Percentiles rank a stretch among this genome's conserved stretches.
phyloP scores from a whole-genome alignment of 1,140 invertebrate genomes.

The Caenorhabditis tropicalis region DNA sequence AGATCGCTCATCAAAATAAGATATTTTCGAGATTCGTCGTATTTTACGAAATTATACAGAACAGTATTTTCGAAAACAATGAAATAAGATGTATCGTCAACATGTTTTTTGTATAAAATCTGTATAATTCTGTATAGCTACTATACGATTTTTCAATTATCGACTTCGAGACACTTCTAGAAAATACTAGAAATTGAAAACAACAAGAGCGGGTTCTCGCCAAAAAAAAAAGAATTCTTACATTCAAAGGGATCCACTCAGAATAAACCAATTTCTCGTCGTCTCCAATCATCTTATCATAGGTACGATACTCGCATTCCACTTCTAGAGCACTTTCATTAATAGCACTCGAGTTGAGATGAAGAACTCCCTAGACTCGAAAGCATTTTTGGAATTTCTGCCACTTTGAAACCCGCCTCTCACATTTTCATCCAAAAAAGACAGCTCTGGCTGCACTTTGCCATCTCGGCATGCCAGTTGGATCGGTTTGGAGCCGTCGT shows the following conservation, averaged over 20 bases:
- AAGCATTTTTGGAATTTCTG: background rate
- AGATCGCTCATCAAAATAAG: too few relatives aligned
- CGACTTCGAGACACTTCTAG: too few relatives aligned
- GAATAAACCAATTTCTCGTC: slow-evolving; percentile 59
- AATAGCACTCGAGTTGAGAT: slow-evolving; percentile 26
- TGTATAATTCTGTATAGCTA: background rate
- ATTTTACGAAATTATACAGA: too few relatives aligned
- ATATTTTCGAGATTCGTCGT: background rate
- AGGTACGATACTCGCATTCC: slow-evolving; percentile 63
- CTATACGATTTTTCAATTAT: slow-evolving; percentile 13
- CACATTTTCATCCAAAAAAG: slow-evolving; percentile 62
- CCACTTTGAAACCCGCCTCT: background rate
- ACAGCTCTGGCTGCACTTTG: slow-evolving; percentile 60
- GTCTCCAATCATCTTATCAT: slow-evolving; percentile 53
- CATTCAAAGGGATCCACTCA: slow-evolving; percentile 57
- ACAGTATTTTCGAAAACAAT: too few relatives aligned
- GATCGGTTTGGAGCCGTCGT: slow-evolving; percentile 5
- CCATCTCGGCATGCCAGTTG: slow-evolving; percentile 43
- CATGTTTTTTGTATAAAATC: too few relatives aligned
- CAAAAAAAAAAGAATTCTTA: too few relatives aligned
- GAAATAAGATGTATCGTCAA: too few relatives aligned
- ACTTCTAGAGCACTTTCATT: slow-evolving; percentile 51
- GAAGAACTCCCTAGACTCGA: slow-evolving; percentile 41
- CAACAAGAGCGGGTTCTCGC: background rate
- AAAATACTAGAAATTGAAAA: background rate